Evolutionary conservation across 2,888 invertebrate species (phyloP).

Genomic region (Corbicula japonica): DNA sequence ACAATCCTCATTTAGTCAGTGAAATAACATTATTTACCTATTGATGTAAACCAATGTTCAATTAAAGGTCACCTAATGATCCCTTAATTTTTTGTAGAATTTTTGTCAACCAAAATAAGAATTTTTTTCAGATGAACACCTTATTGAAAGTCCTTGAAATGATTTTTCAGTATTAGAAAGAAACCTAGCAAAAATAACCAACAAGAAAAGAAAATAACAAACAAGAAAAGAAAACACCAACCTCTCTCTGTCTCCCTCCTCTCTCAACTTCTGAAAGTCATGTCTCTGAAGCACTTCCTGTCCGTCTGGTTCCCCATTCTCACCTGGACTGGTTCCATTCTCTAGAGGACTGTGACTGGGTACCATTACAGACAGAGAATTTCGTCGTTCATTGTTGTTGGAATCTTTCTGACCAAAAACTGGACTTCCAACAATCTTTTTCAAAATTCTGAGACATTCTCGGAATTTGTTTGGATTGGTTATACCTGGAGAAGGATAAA

Average conservation of each 20-base stretch:
- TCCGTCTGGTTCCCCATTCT: conserved; percentile 39
- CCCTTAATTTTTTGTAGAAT: too few species aligned
- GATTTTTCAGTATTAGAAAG: not conserved
- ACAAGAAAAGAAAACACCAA: conserved; percentile 14
- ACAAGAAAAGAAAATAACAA: not conserved
- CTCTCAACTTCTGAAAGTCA: conserved; percentile 45
- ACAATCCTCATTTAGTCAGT: too few species aligned
- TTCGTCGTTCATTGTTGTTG: conserved; percentile 27
- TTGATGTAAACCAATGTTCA: too few species aligned
- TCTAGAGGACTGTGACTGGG: conserved; percentile 51
- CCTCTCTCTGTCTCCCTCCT: conserved; percentile 40
- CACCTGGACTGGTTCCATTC: conserved; percentile 32
- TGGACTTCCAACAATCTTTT: conserved; percentile 70
- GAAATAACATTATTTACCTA: too few species aligned
- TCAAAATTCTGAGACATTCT: conserved; percentile 82
- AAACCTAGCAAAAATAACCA: conserved; percentile 1
- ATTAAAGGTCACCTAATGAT: too few species aligned
- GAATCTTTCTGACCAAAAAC: conserved; percentile 37
- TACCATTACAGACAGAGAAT: conserved; percentile 44
- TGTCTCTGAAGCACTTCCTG: conserved; percentile 31
- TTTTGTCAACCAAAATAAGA: too few species aligned
- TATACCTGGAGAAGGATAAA: too few species aligned
- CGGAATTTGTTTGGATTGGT: conserved; percentile 81
- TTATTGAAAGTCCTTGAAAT: too few species aligned
- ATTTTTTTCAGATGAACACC: too few species aligned